phyloP scores from a whole-genome alignment of 2,888 invertebrate species.

The Heliconius erato region DNA sequence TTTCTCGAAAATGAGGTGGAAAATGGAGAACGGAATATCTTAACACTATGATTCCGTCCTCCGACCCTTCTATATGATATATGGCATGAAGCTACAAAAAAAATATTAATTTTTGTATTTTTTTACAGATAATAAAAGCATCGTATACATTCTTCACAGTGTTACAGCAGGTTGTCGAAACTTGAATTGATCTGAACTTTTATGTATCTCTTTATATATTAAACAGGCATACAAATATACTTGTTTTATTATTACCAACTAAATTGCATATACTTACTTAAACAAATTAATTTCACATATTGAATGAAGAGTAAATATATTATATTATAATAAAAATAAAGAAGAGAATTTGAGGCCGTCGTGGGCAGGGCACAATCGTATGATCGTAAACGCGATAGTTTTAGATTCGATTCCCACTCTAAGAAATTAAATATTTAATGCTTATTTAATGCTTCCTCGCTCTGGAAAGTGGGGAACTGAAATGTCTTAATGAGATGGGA shows the following conservation, averaged over 20 bases:
- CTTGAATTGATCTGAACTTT: neutral
- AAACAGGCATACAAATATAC: neutral
- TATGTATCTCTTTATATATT: neutral
- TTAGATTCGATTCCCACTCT: too few relatives aligned
- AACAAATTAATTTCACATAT: too few relatives aligned
- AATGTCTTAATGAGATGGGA: too few relatives aligned
- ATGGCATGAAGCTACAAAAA: neutral
- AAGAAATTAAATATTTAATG: too few relatives aligned
- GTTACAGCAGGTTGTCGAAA: slow-evolving; percentile 63
- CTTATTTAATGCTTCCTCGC: too few relatives aligned
- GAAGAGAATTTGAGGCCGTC: too few relatives aligned
- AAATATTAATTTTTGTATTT: slow-evolving; percentile 22
- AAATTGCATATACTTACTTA: too few relatives aligned
- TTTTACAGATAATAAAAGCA: slow-evolving; percentile 80
- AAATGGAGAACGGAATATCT: neutral
- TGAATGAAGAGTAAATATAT: too few relatives aligned
- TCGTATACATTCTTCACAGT: slow-evolving; percentile 84
- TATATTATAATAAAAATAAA: too few relatives aligned
- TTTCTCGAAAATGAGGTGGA: neutral
- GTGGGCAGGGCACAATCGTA: too few relatives aligned
- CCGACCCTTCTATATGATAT: neutral
- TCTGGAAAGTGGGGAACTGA: too few relatives aligned
- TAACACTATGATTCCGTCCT: neutral
- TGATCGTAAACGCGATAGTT: too few relatives aligned
- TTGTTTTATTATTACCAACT: neutral